phyloP scores from a whole-genome alignment of 2,797 vertebrate species.

The Falco peregrinus region DNA sequence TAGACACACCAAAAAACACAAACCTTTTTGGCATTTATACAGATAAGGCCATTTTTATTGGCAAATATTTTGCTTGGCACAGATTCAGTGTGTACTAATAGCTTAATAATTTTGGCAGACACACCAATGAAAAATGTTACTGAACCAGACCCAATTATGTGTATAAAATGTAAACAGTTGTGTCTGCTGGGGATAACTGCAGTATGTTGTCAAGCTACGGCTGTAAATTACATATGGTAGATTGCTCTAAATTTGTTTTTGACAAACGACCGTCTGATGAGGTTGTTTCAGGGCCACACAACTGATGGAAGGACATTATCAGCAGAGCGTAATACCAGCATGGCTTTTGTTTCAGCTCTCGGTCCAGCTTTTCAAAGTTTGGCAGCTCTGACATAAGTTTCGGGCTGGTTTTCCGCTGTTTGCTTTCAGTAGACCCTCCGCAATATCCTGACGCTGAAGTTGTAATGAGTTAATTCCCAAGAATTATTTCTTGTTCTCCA shows the following conservation, averaged over 20 bases:
- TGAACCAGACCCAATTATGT: conserved; percentile 55
- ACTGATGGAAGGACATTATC: conserved; percentile 6
- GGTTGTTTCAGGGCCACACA: conserved; percentile 25
- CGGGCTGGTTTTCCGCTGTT: neutral
- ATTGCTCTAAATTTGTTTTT: conserved; percentile 47
- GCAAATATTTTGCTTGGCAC: conserved; percentile 32
- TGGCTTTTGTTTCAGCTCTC: conserved; percentile 21
- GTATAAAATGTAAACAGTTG: conserved; percentile 54
- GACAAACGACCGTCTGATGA: conserved; percentile 6
- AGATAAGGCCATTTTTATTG: conserved; percentile 63
- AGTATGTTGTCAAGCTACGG: conserved; percentile 24
- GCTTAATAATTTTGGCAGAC: conserved; percentile 46
- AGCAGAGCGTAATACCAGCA: neutral
- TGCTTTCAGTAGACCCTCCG: neutral
- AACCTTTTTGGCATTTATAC: conserved; percentile 55
- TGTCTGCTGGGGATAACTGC: conserved; percentile 43
- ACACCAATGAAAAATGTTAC: conserved; percentile 50
- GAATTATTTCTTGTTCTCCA: neutral
- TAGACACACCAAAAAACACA: neutral
- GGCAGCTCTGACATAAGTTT: conserved; percentile 6
- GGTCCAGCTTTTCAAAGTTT: conserved; percentile 9
- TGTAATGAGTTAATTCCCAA: neutral
- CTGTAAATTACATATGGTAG: conserved; percentile 43
- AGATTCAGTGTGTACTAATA: conserved; percentile 31
- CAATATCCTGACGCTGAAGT: neutral